Evolutionary conservation across 2,888 invertebrate genomes (phyloP).

Genomic region (Macrophya annulata): DNA sequence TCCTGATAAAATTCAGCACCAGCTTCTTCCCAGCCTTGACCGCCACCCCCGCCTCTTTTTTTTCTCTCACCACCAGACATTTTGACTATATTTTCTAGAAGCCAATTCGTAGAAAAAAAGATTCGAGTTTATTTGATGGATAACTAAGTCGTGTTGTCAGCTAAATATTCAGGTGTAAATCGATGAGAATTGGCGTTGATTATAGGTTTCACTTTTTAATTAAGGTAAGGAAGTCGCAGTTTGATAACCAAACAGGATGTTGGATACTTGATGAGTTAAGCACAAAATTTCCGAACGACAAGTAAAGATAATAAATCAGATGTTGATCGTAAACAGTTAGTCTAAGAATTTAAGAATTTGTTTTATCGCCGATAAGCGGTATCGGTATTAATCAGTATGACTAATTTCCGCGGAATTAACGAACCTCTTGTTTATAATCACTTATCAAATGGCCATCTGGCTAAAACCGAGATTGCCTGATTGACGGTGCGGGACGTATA

Average conservation of each 20-base stretch:
- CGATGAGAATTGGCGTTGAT: not conserved
- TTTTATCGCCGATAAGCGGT: conserved; percentile 36
- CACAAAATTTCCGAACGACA: not conserved
- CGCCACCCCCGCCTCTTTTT: conserved; percentile 81
- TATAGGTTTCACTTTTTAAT: not conserved
- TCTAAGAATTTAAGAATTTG: not conserved
- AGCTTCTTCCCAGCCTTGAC: conserved; percentile 91
- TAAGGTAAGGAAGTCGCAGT: not conserved
- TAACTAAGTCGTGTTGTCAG: not conserved
- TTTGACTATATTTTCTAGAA: not conserved
- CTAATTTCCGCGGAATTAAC: not conserved
- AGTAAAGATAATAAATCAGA: conserved; percentile 9
- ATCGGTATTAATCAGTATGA: conserved; percentile 42
- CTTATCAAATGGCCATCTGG: conserved; percentile 22
- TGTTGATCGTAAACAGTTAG: not conserved
- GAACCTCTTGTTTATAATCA: conserved; percentile 20
- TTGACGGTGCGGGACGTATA: conserved; percentile 1
- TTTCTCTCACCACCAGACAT: conserved; percentile 84
- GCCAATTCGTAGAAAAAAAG: not conserved
- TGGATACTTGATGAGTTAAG: not conserved
- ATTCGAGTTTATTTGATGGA: not conserved
- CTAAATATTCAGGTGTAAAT: not conserved
- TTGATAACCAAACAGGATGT: not conserved
- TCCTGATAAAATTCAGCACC: conserved; percentile 93
- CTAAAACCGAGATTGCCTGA: conserved; percentile 10